These are phyloP conservation scores for Agrochola circellaris DNA, from an alignment of 2,888 invertebrate species.

Conservation along the genomic window DNA sequence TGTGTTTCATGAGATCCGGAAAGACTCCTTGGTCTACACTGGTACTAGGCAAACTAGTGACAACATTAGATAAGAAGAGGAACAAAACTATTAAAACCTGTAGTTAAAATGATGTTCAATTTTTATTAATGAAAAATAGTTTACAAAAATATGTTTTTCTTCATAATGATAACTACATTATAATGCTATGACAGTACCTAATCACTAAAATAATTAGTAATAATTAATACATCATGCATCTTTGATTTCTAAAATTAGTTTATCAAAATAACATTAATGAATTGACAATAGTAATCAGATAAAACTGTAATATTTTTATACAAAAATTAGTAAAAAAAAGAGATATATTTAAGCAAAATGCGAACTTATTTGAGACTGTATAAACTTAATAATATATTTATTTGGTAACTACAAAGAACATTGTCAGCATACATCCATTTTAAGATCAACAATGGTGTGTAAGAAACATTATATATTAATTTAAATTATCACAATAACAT, in stretches of 20 bases:
- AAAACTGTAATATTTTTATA: conserved; percentile 8
- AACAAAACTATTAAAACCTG: conserved; percentile 9
- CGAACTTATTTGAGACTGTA: conserved; percentile 32
- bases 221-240: background rate
- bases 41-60: too few species aligned
- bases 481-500: conserved; percentile 75
- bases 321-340: conserved; percentile 30
- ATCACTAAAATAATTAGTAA: conserved; percentile 36
- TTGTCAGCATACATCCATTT: conserved; percentile 54
- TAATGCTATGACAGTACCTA: conserved; percentile 33
- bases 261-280: background rate
- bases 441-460: conserved; percentile 51
- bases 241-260: conserved; percentile 19
- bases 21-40: too few species aligned
- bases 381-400: conserved; percentile 55
- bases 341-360: conserved; percentile 24
- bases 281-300: conserved; percentile 29
- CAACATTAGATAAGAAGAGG: background rate
- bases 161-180: conserved; percentile 37
- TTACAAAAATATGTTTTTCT: conserved; percentile 56
- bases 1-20: too few species aligned
- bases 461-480: conserved; percentile 61
- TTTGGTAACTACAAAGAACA: conserved; percentile 65
- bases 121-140: conserved; percentile 58
- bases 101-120: conserved; percentile 10